phyloP scores from a whole-genome alignment of 2,797 vertebrate species.

The Emydoidea blandingii region DNA sequence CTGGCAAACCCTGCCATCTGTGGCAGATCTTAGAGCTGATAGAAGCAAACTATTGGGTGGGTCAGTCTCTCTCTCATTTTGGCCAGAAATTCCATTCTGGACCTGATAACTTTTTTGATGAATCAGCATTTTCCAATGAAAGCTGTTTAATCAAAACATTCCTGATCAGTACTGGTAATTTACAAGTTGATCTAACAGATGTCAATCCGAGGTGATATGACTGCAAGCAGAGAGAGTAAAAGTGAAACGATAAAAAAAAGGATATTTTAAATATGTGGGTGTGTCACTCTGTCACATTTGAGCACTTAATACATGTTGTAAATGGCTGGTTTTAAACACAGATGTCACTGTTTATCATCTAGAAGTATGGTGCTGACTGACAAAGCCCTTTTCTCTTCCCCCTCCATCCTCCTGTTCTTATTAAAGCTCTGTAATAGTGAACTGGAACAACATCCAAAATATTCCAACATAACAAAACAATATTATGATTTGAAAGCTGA shows the following conservation, averaged over 20 bases:
- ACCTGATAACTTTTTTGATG: neutral
- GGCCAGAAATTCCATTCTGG: neutral
- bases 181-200: neutral
- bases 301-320: neutral
- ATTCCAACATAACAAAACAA: conserved; percentile 57
- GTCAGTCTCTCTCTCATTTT: neutral
- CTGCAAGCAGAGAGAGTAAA: neutral
- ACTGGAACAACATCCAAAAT: conserved; percentile 20
- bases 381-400: neutral
- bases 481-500: conserved; percentile 65
- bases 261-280: neutral
- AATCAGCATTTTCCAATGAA: neutral
- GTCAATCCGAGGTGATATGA: neutral
- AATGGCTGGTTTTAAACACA: neutral
- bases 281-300: neutral
- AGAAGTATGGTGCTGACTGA: neutral
- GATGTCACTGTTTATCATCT: neutral
- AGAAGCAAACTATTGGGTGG: neutral
- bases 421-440: neutral
- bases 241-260: neutral
- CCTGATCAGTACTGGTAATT: neutral
- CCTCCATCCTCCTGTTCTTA: neutral
- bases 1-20: neutral
- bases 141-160: neutral
- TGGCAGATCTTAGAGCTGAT: neutral